Evolutionary conservation across 2,113 vertebrate species (phyloP), one percentile per base, ranked within the genome.

Genomic region (Orientallactaga bullata): DNA sequence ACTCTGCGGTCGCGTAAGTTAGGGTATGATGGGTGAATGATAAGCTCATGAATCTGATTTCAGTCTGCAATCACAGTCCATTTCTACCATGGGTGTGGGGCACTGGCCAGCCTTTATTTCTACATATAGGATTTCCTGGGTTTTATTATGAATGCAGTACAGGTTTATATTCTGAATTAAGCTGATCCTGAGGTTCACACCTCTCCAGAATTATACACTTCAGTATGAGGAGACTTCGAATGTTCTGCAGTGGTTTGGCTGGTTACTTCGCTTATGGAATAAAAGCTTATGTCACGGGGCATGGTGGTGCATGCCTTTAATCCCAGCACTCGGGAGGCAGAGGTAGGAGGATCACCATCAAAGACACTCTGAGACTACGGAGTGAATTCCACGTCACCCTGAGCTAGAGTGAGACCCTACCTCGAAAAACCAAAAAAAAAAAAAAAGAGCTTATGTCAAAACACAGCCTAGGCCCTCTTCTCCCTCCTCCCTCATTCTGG

Each of bases 161-260:
- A 61, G 11, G 21, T 78, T 91, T 89, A 93, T 72, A 89, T 66
- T 90, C 60, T 69, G 92, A 93, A 82, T 66, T 74, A 94, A 6
- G 20, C 79, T 78, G 78, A 58, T 89, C 28, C 37, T 95, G 66
- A 94, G 88, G 37, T 77, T 86, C 87, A 91, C 17, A 1, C 42
- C 58, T 91, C 35, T 90, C 77, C 23, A 93, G 73, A 93, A 93
- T 91, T 92, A 85, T 10, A 72, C 39, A 42, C 88, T 8, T 90
- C 68, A 69, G 30, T 65, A 42, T 78, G 85, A 95, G 26, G 42
- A 84, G 95, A 80, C 35, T 68, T 23, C 16, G 60, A 88, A 55
- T 86, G 37, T 74, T 85, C 35, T 37, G 1, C 79, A 47, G 88
- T 85, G 32, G 60, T 91, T 95, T 91, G 61, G 47, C 80, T 69